Evolutionary conservation across 2,113 vertebrate species (phyloP).

Genomic region (Sylvietta virens): DNA sequence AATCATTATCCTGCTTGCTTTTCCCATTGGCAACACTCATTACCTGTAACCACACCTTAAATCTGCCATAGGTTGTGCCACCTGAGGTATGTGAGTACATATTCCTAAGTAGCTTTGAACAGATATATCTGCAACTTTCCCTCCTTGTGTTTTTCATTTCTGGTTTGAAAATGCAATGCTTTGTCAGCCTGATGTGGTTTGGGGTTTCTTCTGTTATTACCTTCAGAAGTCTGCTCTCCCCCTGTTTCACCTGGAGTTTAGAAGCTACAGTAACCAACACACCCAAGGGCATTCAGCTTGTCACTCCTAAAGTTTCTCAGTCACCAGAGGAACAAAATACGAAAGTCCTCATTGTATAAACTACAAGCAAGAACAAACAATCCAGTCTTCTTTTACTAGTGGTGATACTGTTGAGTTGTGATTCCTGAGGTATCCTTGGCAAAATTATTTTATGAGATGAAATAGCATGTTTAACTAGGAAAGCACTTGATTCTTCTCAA

Average conservation of each 20-base stretch:
- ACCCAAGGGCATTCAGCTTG: not conserved
- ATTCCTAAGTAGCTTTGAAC: not conserved
- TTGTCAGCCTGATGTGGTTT: not conserved
- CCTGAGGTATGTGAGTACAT: not conserved
- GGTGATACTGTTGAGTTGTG: not conserved
- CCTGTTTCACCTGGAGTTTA: not conserved
- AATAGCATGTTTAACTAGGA: not conserved
- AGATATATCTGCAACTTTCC: not conserved
- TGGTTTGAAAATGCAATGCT: not conserved
- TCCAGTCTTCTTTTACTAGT: not conserved
- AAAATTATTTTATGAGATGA: not conserved
- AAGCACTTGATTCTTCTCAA: not conserved
- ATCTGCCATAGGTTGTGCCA: not conserved
- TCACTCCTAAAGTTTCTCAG: not conserved
- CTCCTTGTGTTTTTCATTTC: not conserved
- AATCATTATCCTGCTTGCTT: not conserved
- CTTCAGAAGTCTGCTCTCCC: not conserved
- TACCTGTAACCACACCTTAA: not conserved
- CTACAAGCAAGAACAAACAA: not conserved
- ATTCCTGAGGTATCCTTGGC: not conserved
- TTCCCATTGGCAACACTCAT: not conserved
- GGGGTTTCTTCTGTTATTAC: not conserved
- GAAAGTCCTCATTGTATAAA: not conserved
- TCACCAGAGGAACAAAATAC: not conserved
- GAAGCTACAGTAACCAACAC: not conserved